A percentile compares a stretch with the other conserved stretches of the same genome.
Conservation (phyloP, 2,888 invertebrate genomes). For the Trypoxylon attenuatum region DNA sequence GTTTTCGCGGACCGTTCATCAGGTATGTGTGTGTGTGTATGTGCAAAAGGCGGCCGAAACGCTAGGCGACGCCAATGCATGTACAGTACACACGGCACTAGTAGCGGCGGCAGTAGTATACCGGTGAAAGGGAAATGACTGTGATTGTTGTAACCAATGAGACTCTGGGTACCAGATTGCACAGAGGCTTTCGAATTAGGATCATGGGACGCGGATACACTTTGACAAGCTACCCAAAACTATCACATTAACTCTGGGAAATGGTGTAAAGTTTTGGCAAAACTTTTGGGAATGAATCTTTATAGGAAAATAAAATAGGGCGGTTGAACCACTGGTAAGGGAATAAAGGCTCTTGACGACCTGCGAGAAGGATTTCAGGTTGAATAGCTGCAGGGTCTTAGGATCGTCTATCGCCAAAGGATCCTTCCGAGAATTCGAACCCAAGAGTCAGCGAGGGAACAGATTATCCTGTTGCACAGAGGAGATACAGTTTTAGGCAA, state of each 20-base stretch:
- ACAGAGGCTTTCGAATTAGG: no score
- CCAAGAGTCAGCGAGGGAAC: constrained; percentile 27
- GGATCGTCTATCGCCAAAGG: constrained; percentile 45
- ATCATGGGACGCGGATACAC: no score
- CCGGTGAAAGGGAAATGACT: constrained; percentile 54
- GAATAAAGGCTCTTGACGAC: constrained; percentile 36
- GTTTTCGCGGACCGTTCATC: constrained; percentile 34
- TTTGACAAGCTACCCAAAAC: no score
- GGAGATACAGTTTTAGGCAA: constrained; percentile 32
- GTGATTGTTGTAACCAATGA: constrained; percentile 51
- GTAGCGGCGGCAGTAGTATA: background rate
- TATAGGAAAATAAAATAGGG: no score
- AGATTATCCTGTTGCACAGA: constrained; percentile 41
- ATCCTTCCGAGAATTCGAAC: constrained; percentile 48
- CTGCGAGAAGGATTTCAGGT: constrained; percentile 51
- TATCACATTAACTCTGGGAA: no score
- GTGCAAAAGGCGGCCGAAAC: no score
- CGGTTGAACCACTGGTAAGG: no score
- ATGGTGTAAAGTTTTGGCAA: no score
- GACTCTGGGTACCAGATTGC: no score
- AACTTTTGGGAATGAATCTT: background rate
- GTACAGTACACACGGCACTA: no score
- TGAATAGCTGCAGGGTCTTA: constrained; percentile 47
- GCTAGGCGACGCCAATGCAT: no score
- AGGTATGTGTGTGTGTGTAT: no score